These are phyloP conservation scores for Rhinoptilus africanus DNA, from an alignment of 2,113 vertebrate species.

Conservation along the genomic window DNA sequence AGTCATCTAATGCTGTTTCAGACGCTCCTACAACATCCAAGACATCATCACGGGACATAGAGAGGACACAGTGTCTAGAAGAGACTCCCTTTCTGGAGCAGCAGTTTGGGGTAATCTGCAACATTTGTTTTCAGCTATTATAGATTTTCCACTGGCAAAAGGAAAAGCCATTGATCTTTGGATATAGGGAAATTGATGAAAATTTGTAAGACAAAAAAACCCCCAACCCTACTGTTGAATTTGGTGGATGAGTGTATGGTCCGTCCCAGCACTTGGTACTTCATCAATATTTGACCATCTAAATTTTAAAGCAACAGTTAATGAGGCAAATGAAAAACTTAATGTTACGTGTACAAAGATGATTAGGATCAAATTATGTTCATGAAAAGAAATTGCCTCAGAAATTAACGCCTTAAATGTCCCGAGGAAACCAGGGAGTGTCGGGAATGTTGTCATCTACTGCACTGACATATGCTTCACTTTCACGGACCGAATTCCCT, in stretches of 20 bases:
- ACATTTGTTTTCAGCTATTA: neutral
- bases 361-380: neutral
- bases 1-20: neutral
- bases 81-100: neutral
- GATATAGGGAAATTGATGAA: neutral
- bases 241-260: neutral
- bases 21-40: neutral
- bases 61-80: neutral
- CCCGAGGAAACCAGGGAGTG: neutral
- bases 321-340: slow-evolving; percentile 45
- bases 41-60: neutral
- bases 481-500: neutral
- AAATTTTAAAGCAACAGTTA: neutral
- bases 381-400: neutral
- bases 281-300: neutral
- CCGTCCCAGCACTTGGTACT: neutral
- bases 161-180: neutral
- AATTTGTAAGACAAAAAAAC: neutral
- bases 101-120: neutral
- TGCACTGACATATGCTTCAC: neutral
- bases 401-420: slow-evolving; percentile 7
- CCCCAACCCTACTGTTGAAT: neutral
- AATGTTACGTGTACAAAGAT: slow-evolving; percentile 19
- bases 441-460: neutral
- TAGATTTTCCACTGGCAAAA: neutral